Percentiles rank a stretch among this genome's conserved stretches.
These are phyloP conservation scores for Liparis tanakae DNA, from an alignment of 2,797 vertebrate species.

Conservation along the genomic window DNA sequence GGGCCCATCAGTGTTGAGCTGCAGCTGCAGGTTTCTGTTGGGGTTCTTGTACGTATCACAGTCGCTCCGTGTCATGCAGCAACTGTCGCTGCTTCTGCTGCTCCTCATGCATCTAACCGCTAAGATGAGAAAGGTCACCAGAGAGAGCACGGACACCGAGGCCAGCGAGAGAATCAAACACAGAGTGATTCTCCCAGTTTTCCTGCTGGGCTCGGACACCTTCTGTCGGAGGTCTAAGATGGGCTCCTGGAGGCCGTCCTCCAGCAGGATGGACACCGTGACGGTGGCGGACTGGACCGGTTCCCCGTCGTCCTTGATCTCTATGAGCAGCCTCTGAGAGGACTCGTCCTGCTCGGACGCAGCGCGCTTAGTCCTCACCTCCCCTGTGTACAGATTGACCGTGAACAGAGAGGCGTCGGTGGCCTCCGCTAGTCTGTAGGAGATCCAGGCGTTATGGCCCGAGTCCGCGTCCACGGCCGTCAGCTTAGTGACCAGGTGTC, in stretches of 20 bases:
- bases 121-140: constrained; percentile 74
- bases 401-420: constrained; percentile 80
- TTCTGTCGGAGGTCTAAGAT: constrained; percentile 66
- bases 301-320: constrained; percentile 78
- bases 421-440: constrained; percentile 81
- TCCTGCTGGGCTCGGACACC: constrained; percentile 56
- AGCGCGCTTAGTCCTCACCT: constrained; percentile 81
- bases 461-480: constrained; percentile 75
- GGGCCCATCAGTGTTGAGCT: constrained; percentile 79
- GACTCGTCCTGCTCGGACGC: constrained; percentile 78
- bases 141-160: constrained; percentile 72
- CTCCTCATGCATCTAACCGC: constrained; percentile 73
- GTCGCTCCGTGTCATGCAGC: constrained; percentile 64
- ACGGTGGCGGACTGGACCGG: constrained; percentile 74
- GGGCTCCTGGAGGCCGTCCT: constrained; percentile 71
- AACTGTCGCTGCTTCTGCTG: constrained; percentile 61
- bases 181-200: constrained; percentile 68
- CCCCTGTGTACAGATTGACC: constrained; percentile 83
- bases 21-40: constrained; percentile 80
- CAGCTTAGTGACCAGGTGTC: constrained; percentile 74
- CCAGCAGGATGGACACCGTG: constrained; percentile 71
- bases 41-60: constrained; percentile 77
- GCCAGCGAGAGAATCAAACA: constrained; percentile 77
- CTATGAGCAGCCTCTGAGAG: constrained; percentile 78
- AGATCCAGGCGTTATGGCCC: constrained; percentile 77